phyloP scores from a whole-genome alignment of 2,888 invertebrate genomes.

The Diarsia rubi region DNA sequence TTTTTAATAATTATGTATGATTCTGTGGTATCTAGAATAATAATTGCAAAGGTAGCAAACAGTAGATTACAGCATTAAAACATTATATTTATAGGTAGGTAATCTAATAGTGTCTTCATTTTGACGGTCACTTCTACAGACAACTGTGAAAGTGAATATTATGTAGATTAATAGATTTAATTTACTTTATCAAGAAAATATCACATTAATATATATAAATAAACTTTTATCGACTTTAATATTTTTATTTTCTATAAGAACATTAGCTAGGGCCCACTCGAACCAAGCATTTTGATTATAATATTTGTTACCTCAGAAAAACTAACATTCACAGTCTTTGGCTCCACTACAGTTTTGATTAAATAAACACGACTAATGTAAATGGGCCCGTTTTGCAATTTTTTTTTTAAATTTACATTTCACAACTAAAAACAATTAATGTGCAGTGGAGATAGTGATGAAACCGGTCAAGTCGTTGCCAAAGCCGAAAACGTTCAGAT shows the following conservation, averaged over 20 bases:
- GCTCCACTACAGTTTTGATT: slow-evolving; percentile 2
- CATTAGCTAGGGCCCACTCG: slow-evolving; percentile 18
- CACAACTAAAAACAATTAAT: slow-evolving; percentile 3
- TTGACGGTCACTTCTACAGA: slow-evolving; percentile 1
- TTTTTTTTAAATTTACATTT: background rate
- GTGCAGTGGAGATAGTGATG: slow-evolving; percentile 17
- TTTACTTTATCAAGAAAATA: slow-evolving; percentile 51
- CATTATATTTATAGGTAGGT: background rate
- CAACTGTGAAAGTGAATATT: slow-evolving; percentile 46
- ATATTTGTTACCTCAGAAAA: slow-evolving; percentile 4
- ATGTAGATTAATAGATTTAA: slow-evolving; percentile 14
- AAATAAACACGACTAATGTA: slow-evolving; percentile 3
- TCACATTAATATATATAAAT: slow-evolving; percentile 57
- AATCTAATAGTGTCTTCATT: background rate
- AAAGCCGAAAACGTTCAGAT: background rate
- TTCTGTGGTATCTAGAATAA: background rate
- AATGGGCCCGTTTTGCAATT: slow-evolving; percentile 24
- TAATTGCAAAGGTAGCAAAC: background rate
- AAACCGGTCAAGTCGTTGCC: slow-evolving; percentile 11
- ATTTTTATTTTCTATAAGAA: slow-evolving; percentile 1
- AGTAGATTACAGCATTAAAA: background rate
- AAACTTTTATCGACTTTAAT: slow-evolving; percentile 23
- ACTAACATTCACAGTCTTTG: slow-evolving; percentile 15
- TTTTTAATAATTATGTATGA: background rate
- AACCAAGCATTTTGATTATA: slow-evolving; percentile 8